Evolutionary conservation across 2,797 vertebrate species (phyloP).

Genomic region (Botia kubotai): DNA sequence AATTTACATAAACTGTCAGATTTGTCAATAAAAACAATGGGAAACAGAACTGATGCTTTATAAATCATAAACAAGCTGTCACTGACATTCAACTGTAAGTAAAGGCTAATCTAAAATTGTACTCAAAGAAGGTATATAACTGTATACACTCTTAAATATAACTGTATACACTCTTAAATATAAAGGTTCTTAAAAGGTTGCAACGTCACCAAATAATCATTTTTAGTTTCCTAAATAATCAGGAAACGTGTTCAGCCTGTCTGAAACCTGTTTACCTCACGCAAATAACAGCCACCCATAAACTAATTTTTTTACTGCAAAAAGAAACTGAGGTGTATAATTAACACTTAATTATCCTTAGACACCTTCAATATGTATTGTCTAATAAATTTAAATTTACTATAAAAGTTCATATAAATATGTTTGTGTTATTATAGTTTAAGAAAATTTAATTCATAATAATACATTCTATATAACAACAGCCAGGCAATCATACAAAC

Average conservation of each 20-base stretch:
- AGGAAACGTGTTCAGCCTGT: slow-evolving; percentile 80
- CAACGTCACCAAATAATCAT: no score
- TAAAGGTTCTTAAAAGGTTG: no score
- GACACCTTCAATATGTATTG: slow-evolving; percentile 64
- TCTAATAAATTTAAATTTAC: no score
- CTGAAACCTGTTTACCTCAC: slow-evolving; percentile 79
- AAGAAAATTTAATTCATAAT: no score
- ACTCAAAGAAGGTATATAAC: no score
- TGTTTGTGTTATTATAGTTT: no score
- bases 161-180: no score
- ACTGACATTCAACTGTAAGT: not conserved
- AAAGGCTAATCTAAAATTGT: not conserved
- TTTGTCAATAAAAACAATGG: slow-evolving; percentile 25
- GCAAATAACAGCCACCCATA: slow-evolving; percentile 80
- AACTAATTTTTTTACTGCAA: slow-evolving; percentile 80
- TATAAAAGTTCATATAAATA: no score
- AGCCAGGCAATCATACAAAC: no score
- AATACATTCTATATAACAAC: no score
- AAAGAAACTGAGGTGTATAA: slow-evolving; percentile 71
- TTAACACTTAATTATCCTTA: not conserved
- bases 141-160: no score
- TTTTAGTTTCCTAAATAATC: no score
- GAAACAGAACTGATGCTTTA: not conserved
- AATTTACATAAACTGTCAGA: not conserved
- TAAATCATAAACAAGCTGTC: not conserved